Percentiles rank a stretch among this genome's conserved stretches.
Evolutionary conservation across 2,888 invertebrate genomes (phyloP).

Genomic region (Epinotia nisella): DNA sequence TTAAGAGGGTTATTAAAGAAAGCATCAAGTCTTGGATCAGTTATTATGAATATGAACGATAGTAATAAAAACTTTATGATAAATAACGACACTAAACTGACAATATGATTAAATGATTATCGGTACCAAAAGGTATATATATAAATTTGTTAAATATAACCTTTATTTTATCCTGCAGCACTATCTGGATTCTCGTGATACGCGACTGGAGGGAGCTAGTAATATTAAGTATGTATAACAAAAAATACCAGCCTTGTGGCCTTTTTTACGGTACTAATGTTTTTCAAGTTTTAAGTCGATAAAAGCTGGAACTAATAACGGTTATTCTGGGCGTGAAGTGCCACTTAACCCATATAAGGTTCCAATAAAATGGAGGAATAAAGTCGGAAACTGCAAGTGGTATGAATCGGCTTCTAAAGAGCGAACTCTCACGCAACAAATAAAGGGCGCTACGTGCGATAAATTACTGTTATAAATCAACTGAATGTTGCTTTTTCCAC

Average conservation of each 20-base stretch:
- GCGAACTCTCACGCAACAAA: constrained; percentile 46
- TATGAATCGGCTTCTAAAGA: constrained; percentile 24
- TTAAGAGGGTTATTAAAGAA: not conserved
- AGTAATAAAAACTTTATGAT: no score
- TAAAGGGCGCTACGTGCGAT: constrained; percentile 57
- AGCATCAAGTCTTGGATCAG: not conserved
- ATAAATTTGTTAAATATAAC: no score
- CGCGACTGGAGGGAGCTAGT: no score
- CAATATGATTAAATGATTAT: no score
- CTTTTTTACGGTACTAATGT: no score
- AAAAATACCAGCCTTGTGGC: no score
- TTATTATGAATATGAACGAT: no score
- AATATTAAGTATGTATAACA: no score
- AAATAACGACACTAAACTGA: no score
- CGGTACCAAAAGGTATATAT: no score
- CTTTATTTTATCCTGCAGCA: no score
- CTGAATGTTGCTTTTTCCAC: constrained; percentile 56
- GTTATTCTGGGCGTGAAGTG: not conserved
- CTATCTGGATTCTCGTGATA: no score
- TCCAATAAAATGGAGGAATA: constrained; percentile 10
- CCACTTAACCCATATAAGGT: not conserved
- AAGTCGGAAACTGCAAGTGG: constrained; percentile 28
- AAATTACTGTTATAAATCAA: constrained; percentile 66
- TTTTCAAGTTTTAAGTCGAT: not conserved
- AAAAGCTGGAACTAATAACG: not conserved